These are phyloP conservation scores for Acanthopagrus latus DNA, from an alignment of 2,797 vertebrate species.

Conservation along the genomic window DNA sequence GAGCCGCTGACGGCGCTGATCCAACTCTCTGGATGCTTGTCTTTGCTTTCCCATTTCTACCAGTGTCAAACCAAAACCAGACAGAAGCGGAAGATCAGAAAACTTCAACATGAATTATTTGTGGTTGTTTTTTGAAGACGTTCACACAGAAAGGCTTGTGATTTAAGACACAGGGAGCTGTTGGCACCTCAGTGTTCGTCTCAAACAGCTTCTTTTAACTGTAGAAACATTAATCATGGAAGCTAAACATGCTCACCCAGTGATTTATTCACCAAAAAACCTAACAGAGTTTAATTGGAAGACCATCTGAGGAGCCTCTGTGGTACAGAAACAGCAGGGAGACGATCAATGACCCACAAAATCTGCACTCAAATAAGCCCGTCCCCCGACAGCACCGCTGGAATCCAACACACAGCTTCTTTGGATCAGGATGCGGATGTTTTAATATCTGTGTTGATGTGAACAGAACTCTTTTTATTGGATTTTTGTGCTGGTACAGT, in stretches of 20 bases:
- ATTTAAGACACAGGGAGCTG: not conserved
- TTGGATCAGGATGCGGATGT: not conserved
- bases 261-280: slow-evolving; percentile 5
- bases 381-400: not conserved
- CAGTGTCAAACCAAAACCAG: not conserved
- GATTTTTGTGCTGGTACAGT: not conserved
- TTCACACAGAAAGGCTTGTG: too few relatives aligned
- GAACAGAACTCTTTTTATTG: not conserved
- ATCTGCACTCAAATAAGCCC: not conserved
- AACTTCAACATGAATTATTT: not conserved
- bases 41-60: not conserved
- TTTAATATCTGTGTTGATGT: slow-evolving; percentile 3
- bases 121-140: not conserved
- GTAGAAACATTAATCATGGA: not conserved
- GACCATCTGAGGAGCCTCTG: not conserved
- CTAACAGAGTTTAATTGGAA: not conserved
- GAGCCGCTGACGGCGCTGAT: not conserved
- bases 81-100: not conserved
- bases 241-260: not conserved
- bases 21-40: too few relatives aligned
- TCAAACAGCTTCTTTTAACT: not conserved
- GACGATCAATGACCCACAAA: not conserved
- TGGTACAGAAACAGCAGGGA: not conserved
- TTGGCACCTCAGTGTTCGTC: not conserved
- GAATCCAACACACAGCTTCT: not conserved